Conservation (phyloP, 2,113 vertebrate genomes). For the Dipodomys merriami region DNA sequence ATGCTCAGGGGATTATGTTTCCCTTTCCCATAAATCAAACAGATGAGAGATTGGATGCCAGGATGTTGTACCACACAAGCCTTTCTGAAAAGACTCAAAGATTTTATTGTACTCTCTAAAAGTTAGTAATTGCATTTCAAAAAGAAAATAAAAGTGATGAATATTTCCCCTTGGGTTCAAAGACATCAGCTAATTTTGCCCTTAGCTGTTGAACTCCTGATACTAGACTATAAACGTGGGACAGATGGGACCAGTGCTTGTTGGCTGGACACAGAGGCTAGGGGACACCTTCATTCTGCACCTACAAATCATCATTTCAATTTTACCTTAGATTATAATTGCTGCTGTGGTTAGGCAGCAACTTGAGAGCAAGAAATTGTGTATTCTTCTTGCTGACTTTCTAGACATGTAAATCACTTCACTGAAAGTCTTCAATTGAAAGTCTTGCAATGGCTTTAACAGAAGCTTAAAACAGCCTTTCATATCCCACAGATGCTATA, state of each 20-base stretch:
- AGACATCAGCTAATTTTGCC: constrained; percentile 28
- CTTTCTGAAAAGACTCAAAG: constrained; percentile 35
- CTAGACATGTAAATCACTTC: neutral
- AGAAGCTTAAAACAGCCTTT: neutral
- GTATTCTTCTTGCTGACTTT: neutral
- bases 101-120: constrained; percentile 50
- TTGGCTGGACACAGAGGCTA: neutral
- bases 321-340: neutral
- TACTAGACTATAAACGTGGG: neutral
- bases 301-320: neutral
- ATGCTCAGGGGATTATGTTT: constrained; percentile 37
- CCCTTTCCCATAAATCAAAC: constrained; percentile 37
- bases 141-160: constrained; percentile 63
- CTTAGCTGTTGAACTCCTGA: neutral
- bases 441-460: neutral
- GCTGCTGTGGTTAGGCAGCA: neutral
- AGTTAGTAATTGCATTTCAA: constrained; percentile 24
- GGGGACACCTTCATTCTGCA: neutral
- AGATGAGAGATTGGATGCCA: constrained; percentile 27
- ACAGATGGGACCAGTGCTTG: neutral
- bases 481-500: neutral
- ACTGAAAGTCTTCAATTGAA: neutral
- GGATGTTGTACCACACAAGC: neutral
- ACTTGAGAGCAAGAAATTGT: neutral
- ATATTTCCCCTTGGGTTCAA: constrained; percentile 55